Evolutionary conservation across 2,888 invertebrate species (phyloP).

Genomic region (Drosophila siamana): DNA sequence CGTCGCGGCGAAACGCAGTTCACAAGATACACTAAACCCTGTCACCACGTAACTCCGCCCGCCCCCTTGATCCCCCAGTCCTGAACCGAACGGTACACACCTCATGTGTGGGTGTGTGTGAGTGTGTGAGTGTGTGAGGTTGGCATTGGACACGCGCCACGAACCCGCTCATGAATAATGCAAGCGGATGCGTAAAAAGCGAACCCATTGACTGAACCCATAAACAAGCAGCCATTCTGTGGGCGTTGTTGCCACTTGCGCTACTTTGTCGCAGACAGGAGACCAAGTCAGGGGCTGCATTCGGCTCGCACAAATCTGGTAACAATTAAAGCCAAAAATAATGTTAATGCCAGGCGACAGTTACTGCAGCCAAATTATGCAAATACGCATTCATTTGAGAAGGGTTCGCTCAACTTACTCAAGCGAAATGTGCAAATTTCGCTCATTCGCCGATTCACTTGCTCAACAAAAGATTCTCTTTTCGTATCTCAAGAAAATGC

Average conservation of each 20-base stretch:
- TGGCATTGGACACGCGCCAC: conserved; percentile 58
- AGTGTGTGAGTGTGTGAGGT: conserved; percentile 1
- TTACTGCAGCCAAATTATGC: conserved; percentile 65
- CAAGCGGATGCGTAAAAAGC: conserved; percentile 43
- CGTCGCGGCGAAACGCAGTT: conserved; percentile 53
- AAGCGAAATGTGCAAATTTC: conserved; percentile 19
- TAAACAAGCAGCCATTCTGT: conserved; percentile 59
- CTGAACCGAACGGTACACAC: neutral
- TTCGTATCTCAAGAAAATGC: neutral
- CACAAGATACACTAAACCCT: conserved; percentile 7
- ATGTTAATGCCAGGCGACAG: conserved; percentile 65
- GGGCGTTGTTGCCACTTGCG: conserved; percentile 10
- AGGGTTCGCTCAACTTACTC: conserved; percentile 37
- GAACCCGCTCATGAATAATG: conserved; percentile 72
- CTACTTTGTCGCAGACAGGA: conserved; percentile 1
- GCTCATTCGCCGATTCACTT: conserved; percentile 13
- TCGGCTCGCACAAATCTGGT: conserved; percentile 25
- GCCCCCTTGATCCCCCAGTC: neutral
- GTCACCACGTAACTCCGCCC: no score
- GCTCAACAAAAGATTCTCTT: conserved; percentile 26
- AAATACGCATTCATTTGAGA: conserved; percentile 53
- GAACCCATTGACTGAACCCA: conserved; percentile 28
- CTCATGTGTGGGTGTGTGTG: conserved; percentile 13
- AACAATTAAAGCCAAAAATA: conserved; percentile 65
- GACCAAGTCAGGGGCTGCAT: conserved; percentile 14